Evolutionary conservation across 1,140 invertebrate species (phyloP).

Genomic region (Drosophila ficusphila): DNA sequence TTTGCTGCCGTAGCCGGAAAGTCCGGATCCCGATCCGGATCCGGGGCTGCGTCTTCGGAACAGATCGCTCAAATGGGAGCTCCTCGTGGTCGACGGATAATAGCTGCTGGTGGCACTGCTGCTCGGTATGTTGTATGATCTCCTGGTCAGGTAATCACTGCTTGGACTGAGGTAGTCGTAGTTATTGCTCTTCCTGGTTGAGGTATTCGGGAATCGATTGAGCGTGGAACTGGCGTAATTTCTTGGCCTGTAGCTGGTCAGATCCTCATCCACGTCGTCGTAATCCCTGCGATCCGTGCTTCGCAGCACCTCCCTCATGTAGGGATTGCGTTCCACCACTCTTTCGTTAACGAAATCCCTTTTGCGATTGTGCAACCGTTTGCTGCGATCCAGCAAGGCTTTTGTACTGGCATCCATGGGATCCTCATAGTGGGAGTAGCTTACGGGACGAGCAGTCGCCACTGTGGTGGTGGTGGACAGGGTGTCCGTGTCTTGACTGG

Average conservation of each 20-base stretch:
- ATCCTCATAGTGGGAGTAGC: conserved; percentile 42
- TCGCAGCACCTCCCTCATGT: conserved; percentile 72
- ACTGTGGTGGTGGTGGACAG: conserved; percentile 63
- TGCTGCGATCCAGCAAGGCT: conserved; percentile 75
- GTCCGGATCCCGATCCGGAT: conserved; percentile 35
- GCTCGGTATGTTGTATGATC: conserved; percentile 33
- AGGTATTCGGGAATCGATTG: conserved; percentile 67
- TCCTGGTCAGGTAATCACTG: conserved; percentile 46
- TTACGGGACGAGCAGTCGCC: conserved; percentile 48
- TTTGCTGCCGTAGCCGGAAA: conserved; percentile 61
- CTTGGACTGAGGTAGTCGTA: conserved; percentile 64
- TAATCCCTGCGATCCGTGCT: conserved; percentile 53
- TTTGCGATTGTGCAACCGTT: conserved; percentile 75
- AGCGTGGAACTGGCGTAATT: conserved; percentile 44
- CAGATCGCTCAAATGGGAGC: conserved; percentile 68
- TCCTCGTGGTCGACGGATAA: conserved; percentile 41
- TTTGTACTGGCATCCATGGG: conserved; percentile 66
- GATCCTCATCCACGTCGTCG: conserved; percentile 52
- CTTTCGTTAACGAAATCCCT: conserved; percentile 81
- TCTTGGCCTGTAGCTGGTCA: conserved; percentile 58
- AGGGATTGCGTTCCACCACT: conserved; percentile 80
- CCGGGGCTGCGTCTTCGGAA: conserved; percentile 67
- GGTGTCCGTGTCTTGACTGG: conserved; percentile 64
- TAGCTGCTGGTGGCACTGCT: conserved; percentile 30
- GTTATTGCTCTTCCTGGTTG: conserved; percentile 33